Percentiles rank a stretch among this genome's conserved stretches.
Evolutionary conservation across 2,888 invertebrate species (phyloP).

Genomic region (Agrochola circellaris): DNA sequence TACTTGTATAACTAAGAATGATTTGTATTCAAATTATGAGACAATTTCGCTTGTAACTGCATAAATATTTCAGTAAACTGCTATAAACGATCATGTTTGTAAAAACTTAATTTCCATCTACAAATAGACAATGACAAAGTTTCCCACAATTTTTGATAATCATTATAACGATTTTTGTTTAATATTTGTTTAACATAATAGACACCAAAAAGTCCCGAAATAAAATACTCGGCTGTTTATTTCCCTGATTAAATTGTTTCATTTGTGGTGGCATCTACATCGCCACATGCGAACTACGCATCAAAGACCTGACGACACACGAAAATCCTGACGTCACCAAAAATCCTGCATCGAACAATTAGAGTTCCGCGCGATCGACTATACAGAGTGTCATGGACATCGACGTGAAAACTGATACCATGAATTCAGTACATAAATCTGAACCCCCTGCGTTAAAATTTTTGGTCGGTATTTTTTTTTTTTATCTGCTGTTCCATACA

Average conservation of each 20-base stretch:
- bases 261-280: no score
- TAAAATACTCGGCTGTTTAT: not conserved
- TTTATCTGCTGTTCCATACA: no score
- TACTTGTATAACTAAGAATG: not conserved
- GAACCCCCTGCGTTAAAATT: no score
- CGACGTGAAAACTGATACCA: no score
- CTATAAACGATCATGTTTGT: not conserved
- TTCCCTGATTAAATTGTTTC: not conserved
- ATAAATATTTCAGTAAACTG: not conserved
- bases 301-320: no score
- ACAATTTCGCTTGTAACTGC: constrained; percentile 2
- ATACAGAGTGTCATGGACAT: no score
- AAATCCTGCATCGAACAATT: no score
- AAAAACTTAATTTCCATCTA: not conserved
- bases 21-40: constrained; percentile 2
- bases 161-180: constrained; percentile 6
- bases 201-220: constrained; percentile 2
- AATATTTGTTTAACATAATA: constrained; percentile 12
- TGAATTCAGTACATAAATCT: no score
- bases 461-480: no score
- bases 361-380: no score
- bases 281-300: no score
- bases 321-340: no score
- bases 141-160: constrained; percentile 36
- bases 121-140: not conserved